A percentile compares a stretch with the other conserved stretches of the same genome.
phyloP scores from a whole-genome alignment of 2,888 invertebrate genomes.

The Cheilosia vulpina region DNA sequence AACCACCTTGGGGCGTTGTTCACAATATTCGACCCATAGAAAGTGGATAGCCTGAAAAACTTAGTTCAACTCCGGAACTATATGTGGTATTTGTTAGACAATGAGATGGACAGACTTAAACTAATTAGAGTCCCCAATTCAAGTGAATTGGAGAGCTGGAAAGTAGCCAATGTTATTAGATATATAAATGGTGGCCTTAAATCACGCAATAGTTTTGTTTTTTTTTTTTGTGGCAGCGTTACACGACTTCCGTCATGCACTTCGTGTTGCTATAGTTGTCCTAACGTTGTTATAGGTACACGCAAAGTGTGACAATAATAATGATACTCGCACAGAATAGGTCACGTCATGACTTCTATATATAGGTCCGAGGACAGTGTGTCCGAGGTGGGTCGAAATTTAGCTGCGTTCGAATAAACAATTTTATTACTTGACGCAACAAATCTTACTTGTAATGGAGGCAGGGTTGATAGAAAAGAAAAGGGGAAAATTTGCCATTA shows the following conservation, averaged over 20 bases:
- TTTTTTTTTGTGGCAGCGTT: not conserved
- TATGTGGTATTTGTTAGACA: not conserved
- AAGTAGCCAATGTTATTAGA: slow-evolving; percentile 21
- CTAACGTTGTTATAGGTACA: slow-evolving; percentile 4
- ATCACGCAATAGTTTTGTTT: slow-evolving; percentile 35
- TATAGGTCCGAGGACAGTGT: not conserved
- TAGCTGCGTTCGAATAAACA: too few species aligned
- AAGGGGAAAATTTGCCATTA: too few species aligned
- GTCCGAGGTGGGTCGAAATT: not conserved
- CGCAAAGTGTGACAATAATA: slow-evolving; percentile 27
- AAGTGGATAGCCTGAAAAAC: not conserved
- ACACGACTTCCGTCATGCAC: slow-evolving; percentile 23
- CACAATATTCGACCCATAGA: not conserved
- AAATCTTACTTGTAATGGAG: too few species aligned
- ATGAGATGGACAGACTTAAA: not conserved
- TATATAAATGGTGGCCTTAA: slow-evolving; percentile 19
- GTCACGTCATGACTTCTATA: not conserved
- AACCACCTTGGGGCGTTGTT: not conserved
- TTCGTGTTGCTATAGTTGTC: slow-evolving; percentile 33
- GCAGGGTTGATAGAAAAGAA: too few species aligned
- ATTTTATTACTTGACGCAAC: too few species aligned
- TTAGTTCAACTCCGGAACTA: not conserved
- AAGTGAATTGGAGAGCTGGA: slow-evolving; percentile 3
- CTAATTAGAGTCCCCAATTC: slow-evolving; percentile 14
- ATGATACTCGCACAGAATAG: not conserved